Conservation (phyloP, 2,888 invertebrate species). For the Tinea trinotella region DNA sequence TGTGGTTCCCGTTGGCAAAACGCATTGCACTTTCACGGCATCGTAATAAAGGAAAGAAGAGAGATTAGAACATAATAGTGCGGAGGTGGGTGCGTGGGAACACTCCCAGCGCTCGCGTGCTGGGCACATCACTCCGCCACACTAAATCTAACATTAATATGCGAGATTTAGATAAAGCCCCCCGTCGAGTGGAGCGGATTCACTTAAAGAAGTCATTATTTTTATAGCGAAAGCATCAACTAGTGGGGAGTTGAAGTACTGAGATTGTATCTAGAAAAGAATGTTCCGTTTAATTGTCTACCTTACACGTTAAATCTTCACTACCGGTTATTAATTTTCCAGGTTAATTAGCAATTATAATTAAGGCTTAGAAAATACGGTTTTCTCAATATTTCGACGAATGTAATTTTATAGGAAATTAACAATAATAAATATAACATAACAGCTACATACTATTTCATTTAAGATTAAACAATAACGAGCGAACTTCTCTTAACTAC, state of each 20-base stretch:
- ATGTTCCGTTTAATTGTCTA: constrained; percentile 25
- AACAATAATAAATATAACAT: constrained; percentile 1
- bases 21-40: constrained; percentile 62
- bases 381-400: background rate
- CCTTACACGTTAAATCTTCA: constrained; percentile 21
- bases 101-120: constrained; percentile 69
- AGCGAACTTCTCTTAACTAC: background rate
- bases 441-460: background rate
- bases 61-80: constrained; percentile 70
- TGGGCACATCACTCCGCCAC: constrained; percentile 52
- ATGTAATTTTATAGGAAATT: constrained; percentile 16
- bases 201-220: constrained; percentile 39
- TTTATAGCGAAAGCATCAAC: constrained; percentile 29
- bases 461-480: constrained; percentile 8
- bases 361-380: constrained; percentile 8
- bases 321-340: constrained; percentile 22
- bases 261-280: constrained; percentile 26
- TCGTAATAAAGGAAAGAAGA: constrained; percentile 66
- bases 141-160: constrained; percentile 66
- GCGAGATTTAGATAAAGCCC: constrained; percentile 56
- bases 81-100: constrained; percentile 71
- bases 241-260: constrained; percentile 15
- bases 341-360: constrained; percentile 21
- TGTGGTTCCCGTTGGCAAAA: constrained; percentile 28
- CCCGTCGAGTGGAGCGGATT: constrained; percentile 30